Base-by-base conservation (phyloP, 2,113 vertebrate species). In the Ophthalmolycus amberensis region DNA sequence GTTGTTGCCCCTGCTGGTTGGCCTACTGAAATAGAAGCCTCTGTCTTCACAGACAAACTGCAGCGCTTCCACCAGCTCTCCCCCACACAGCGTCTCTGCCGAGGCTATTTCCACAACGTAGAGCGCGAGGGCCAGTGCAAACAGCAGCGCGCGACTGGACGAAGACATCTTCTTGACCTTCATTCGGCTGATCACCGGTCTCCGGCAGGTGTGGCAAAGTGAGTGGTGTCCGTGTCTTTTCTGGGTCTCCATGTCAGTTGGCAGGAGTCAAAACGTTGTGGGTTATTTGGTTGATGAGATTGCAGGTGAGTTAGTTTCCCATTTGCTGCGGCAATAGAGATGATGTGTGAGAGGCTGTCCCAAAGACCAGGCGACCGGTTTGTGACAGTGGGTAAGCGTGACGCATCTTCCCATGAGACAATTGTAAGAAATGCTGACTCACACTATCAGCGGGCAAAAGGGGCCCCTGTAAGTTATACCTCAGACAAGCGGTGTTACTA, bases 11-110 rank as follows among this genome's bases (percentile, higher is more conserved):
- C 97, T 96, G 88, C 95, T 96, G 69, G 95, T 95, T 0, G 97
- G 97, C 83, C 97, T 96, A 99, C 98, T 98, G 96, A 99, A 99
- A 89, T 99, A 99, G 91, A 99, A 99, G 87, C 98, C 98, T 93
- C 97, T 96, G 95, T 99, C 98, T 91, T 97, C 97, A 5, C 98
- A 99, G 88, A 99, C 98, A 1, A 99, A 99, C 94, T 99, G 98
- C 90, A 99, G 96, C 37, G 98, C 97, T 90, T 99, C 98, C 92
- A 99, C 98, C 94, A 99, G 95, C 86, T 99, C 98, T 89, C 98
- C 97, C 3, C 98, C 98, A 18, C 98, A 99, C 81, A 99, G 95
- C 50, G 98, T 99, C 95, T 99, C 98, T 1, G 97, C 95, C 58
- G 96, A 96, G 87, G 95, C 94, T 48, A 96, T 95, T 87, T 98